phyloP scores from a whole-genome alignment of 2,888 invertebrate genomes.

The Marasmarcha lunaedactyla region DNA sequence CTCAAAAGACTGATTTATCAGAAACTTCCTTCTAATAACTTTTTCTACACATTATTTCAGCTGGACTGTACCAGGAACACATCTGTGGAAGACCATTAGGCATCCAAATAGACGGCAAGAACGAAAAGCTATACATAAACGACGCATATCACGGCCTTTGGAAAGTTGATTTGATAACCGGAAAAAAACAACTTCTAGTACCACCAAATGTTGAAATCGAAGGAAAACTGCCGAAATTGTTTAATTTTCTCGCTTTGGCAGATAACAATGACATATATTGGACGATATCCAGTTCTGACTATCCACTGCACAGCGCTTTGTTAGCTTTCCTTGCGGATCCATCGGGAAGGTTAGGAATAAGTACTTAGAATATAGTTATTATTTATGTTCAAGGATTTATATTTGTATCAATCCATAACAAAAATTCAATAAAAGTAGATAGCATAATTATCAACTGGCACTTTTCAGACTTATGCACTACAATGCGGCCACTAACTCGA shows the following conservation, averaged over 20 bases:
- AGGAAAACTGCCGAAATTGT: constrained; percentile 75
- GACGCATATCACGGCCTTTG: constrained; percentile 94
- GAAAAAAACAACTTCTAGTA: constrained; percentile 75
- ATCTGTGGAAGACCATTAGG: constrained; percentile 94
- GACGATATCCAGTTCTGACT: constrained; percentile 86
- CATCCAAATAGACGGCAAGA: constrained; percentile 81
- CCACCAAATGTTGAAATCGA: constrained; percentile 76
- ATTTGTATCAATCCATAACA: too few species aligned
- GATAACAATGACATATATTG: constrained; percentile 89
- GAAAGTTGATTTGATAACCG: constrained; percentile 81
- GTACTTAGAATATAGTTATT: too few species aligned
- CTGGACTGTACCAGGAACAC: constrained; percentile 79
- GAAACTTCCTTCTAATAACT: too few species aligned
- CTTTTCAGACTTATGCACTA: constrained; percentile 81
- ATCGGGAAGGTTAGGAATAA: constrained; percentile 89
- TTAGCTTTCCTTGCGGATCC: constrained; percentile 78
- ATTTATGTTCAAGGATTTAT: too few species aligned
- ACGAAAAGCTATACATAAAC: constrained; percentile 75
- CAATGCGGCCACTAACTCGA: constrained; percentile 81
- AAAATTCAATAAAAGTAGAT: too few species aligned
- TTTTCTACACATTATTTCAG: constrained; percentile 39
- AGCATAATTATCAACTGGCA: too few species aligned
- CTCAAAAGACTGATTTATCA: too few species aligned
- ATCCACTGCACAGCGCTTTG: constrained; percentile 77
- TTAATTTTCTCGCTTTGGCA: constrained; percentile 82